phyloP scores from a whole-genome alignment of 1,140 invertebrate species.

The Drosophila ohnishii region DNA sequence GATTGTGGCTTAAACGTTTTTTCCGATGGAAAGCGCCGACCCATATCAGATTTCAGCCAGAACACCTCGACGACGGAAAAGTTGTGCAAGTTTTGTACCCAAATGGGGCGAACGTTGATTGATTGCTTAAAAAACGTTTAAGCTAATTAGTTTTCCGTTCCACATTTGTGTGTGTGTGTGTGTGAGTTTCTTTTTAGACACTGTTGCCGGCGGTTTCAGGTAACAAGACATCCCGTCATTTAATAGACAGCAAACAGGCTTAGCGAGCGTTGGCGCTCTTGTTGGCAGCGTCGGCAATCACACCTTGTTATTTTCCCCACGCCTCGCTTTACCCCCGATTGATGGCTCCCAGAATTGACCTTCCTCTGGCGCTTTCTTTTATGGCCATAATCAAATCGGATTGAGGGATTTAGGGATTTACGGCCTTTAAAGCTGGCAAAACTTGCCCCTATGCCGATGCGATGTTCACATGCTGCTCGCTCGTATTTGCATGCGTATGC shows the following conservation, averaged over 20 bases:
- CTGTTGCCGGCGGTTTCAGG: slow-evolving; percentile 34
- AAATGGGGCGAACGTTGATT: slow-evolving; percentile 31
- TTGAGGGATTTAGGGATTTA: slow-evolving; percentile 57
- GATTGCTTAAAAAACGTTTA: slow-evolving; percentile 31
- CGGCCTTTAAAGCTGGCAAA: slow-evolving; percentile 52
- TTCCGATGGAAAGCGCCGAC: not conserved
- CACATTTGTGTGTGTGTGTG: not conserved
- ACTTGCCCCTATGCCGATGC: slow-evolving; percentile 21
- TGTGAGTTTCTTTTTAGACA: slow-evolving; percentile 12
- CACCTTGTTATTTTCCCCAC: slow-evolving; percentile 26
- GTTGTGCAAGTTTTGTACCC: slow-evolving; percentile 15
- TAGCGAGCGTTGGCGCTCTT: slow-evolving; percentile 33
- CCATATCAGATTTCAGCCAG: slow-evolving; percentile 21
- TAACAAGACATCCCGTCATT: slow-evolving; percentile 43
- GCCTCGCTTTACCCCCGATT: not conserved
- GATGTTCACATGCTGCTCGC: slow-evolving; percentile 9
- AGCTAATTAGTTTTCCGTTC: slow-evolving; percentile 57
- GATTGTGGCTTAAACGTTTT: slow-evolving; percentile 9
- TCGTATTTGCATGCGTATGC: slow-evolving; percentile 59
- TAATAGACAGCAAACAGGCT: slow-evolving; percentile 58
- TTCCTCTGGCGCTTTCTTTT: slow-evolving; percentile 19
- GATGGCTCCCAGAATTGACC: slow-evolving; percentile 21
- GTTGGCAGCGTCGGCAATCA: slow-evolving; percentile 42
- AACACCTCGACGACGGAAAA: slow-evolving; percentile 5
- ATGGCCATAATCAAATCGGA: slow-evolving; percentile 46